Conservation (phyloP, 1,140 invertebrate species). For the Chironomus striatipennis region DNA sequence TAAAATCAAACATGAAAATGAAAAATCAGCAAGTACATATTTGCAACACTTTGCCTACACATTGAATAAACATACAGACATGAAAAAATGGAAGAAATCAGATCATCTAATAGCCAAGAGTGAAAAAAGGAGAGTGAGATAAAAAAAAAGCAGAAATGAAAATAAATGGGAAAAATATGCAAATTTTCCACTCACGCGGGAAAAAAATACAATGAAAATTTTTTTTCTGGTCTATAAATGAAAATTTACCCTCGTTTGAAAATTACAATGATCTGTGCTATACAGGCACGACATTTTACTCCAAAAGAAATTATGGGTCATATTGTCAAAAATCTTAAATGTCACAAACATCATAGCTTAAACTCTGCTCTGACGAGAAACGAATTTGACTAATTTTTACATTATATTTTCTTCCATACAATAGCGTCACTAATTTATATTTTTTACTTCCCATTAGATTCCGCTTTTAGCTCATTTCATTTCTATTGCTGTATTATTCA, state of each 20-base stretch:
- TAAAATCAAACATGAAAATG: no score
- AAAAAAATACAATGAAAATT: neutral
- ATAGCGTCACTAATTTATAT: no score
- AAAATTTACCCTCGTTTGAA: neutral
- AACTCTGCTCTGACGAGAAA: neutral
- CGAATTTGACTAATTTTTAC: no score
- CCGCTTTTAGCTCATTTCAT: no score
- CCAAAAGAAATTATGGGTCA: neutral
- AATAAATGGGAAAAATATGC: constrained; percentile 23
- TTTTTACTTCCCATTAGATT: no score
- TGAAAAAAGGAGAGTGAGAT: neutral
- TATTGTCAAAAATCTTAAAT: neutral
- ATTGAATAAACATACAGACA: no score
- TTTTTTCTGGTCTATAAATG: neutral
- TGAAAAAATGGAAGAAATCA: neutral
- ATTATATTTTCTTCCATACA: no score
- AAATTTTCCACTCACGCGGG: constrained; percentile 17
- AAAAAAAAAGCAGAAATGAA: constrained; percentile 18
- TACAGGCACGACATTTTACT: neutral
- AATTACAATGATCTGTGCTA: no score
- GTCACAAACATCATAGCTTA: neutral
- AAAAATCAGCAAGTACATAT: no score
- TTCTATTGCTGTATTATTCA: no score
- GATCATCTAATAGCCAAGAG: neutral
- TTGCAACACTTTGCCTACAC: no score